phyloP scores from a whole-genome alignment of 2,888 invertebrate species.

The Cremastinae sp. region DNA sequence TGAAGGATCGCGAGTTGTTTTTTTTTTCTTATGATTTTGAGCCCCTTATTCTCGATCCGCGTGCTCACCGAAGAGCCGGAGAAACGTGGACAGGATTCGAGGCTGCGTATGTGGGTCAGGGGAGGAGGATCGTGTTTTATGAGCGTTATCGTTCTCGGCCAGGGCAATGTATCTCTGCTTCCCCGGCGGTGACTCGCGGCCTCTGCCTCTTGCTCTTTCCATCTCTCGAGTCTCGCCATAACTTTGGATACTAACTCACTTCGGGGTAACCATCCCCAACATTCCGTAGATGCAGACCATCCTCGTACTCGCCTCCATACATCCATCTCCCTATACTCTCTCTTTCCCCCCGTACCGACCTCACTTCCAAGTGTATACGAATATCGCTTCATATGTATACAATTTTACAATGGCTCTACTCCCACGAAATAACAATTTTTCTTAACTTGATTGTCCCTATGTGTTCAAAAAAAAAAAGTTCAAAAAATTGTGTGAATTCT shows the following conservation, averaged over 20 bases:
- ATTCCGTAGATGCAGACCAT: conserved; percentile 32
- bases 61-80: conserved; percentile 10
- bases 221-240: conserved; percentile 42
- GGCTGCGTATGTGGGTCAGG: conserved; percentile 10
- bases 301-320: conserved; percentile 4
- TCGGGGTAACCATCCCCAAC: conserved; percentile 20
- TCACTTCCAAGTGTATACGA: neutral
- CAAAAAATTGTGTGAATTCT: too few relatives aligned
- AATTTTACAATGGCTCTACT: too few relatives aligned
- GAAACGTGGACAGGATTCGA: conserved; percentile 10
- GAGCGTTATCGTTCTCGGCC: conserved; percentile 50
- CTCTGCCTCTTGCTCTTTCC: conserved; percentile 22
- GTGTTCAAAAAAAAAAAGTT: too few relatives aligned
- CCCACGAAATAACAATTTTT: too few relatives aligned
- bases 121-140: conserved; percentile 44
- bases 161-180: conserved; percentile 48
- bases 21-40: too few relatives aligned
- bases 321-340: too few relatives aligned
- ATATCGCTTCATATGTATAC: too few relatives aligned
- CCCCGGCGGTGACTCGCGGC: neutral
- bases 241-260: conserved; percentile 53
- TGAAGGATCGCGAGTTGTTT: too few relatives aligned
- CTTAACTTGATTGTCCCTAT: too few relatives aligned
- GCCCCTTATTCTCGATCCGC: neutral
- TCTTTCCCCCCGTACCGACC: neutral